A percentile compares a stretch with the other conserved stretches of the same genome.
Evolutionary conservation across 1,140 invertebrate species (phyloP).

Genomic region (Acromyrmex heyeri): DNA sequence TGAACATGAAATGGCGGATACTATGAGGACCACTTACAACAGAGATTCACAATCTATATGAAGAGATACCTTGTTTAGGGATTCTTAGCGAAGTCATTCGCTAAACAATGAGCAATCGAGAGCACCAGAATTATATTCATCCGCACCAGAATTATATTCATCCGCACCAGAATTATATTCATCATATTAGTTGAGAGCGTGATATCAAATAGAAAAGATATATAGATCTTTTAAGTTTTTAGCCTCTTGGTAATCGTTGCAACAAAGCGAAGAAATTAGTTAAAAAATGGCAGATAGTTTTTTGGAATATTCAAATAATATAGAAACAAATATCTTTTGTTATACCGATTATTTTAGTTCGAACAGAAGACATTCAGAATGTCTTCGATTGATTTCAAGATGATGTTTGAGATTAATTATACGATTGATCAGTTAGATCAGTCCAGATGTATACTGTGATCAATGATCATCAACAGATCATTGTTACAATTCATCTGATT

Average conservation of each 20-base stretch:
- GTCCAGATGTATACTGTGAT: no score
- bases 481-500: background rate
- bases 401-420: background rate
- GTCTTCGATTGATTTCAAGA: background rate
- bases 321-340: background rate
- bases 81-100: background rate
- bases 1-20: background rate
- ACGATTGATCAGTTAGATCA: background rate
- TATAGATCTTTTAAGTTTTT: background rate
- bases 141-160: no score
- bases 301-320: background rate
- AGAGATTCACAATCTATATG: background rate
- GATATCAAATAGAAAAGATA: background rate
- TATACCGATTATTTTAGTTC: background rate
- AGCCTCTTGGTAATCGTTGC: background rate
- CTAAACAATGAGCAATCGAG: background rate
- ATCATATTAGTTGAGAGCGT: background rate
- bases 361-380: background rate
- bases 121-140: background rate
- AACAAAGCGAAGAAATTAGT: background rate
- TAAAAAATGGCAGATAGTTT: background rate
- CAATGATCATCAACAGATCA: background rate
- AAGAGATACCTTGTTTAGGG: background rate
- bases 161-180: no score
- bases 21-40: background rate